These are phyloP conservation scores for Thamnaconus septentrionalis DNA, from an alignment of 2,113 vertebrate genomes.

Conservation along the genomic window DNA sequence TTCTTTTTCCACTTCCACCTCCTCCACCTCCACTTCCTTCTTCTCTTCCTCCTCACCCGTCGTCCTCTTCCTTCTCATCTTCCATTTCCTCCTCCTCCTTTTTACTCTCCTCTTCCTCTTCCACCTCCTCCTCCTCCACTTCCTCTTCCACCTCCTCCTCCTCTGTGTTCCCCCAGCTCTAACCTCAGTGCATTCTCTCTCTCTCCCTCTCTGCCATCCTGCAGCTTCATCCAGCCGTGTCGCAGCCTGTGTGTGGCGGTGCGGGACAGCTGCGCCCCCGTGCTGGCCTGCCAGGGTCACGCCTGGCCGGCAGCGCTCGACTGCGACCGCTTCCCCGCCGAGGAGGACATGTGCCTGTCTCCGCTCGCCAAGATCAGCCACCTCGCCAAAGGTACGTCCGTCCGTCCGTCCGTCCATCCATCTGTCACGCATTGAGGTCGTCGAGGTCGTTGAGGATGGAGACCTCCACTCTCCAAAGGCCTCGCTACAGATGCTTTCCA, in stretches of 20 bases:
- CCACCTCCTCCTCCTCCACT: neutral
- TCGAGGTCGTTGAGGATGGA: too few species aligned
- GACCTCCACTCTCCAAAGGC: too few species aligned
- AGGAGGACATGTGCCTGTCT: slow-evolving; percentile 83
- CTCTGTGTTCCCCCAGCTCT: neutral
- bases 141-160: neutral
- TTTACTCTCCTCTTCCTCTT: neutral
- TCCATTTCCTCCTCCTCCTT: neutral
- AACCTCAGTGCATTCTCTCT: slow-evolving; percentile 3
- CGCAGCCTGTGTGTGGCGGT: slow-evolving; percentile 83
- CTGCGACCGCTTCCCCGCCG: slow-evolving; percentile 82
- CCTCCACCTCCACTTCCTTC: neutral
- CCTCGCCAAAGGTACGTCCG: slow-evolving; percentile 79
- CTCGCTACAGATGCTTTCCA: too few species aligned
- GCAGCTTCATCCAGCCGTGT: slow-evolving; percentile 87
- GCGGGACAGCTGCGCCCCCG: slow-evolving; percentile 81
- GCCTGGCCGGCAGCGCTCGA: slow-evolving; percentile 81
- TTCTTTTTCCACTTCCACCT: neutral
- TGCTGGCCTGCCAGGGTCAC: slow-evolving; percentile 82
- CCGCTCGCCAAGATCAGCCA: slow-evolving; percentile 74
- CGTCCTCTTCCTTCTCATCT: too few species aligned
- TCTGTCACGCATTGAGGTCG: neutral
- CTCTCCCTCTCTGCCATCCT: neutral
- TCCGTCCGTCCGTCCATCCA: neutral
- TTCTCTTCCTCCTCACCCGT: neutral